Evolutionary conservation across 2,888 invertebrate species (phyloP).

Genomic region (Disparrhopalites patrizii): DNA sequence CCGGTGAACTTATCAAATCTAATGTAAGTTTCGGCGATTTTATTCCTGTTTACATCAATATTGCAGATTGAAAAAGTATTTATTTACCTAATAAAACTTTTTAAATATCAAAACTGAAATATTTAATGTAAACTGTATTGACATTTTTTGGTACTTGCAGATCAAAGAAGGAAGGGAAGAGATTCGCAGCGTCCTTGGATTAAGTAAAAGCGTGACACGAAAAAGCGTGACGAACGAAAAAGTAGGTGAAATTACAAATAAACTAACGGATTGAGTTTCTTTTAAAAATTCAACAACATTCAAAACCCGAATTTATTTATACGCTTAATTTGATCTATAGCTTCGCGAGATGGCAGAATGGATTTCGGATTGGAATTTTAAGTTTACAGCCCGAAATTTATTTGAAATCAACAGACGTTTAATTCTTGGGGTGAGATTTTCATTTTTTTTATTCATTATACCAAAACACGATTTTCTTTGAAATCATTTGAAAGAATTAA

Average conservation of each 20-base stretch:
- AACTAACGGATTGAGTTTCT: neutral
- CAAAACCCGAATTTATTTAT: no score
- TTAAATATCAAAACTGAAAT: neutral
- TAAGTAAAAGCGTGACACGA: no score
- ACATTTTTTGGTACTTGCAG: no score
- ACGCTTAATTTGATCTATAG: neutral
- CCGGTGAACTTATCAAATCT: neutral
- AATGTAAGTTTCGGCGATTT: neutral
- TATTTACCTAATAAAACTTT: neutral
- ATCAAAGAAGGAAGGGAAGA: neutral
- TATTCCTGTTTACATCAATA: neutral
- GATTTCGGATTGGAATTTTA: neutral
- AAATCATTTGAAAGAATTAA: no score
- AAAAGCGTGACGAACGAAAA: neutral
- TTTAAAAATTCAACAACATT: neutral
- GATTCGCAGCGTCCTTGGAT: neutral
- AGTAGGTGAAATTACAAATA: neutral
- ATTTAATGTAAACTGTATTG: neutral
- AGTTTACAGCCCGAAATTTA: neutral
- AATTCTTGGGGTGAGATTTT: neutral
- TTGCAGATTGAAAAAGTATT: neutral
- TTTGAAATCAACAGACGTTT: neutral
- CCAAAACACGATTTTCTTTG: neutral
- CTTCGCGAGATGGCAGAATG: neutral
- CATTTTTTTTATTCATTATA: neutral